Percentiles rank a stretch among this genome's conserved stretches.
phyloP scores from a whole-genome alignment of 2,888 invertebrate species.

The Euzophera pinguis region DNA sequence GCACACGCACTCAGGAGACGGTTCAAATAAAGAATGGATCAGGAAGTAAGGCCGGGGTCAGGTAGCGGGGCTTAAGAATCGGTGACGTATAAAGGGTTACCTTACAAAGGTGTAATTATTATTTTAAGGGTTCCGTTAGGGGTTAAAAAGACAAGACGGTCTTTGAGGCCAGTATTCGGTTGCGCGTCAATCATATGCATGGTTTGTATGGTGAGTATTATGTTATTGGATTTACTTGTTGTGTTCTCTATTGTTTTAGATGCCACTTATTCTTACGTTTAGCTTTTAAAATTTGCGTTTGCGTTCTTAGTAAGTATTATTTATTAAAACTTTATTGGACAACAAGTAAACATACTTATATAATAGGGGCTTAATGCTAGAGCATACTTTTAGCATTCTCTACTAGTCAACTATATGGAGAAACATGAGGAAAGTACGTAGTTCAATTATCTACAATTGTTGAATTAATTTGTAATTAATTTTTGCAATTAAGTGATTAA shows the following conservation, averaged over 20 bases:
- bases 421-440: no score
- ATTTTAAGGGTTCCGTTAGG: slow-evolving; percentile 38
- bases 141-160: slow-evolving; percentile 60
- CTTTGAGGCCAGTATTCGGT: slow-evolving; percentile 46
- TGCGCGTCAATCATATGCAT: slow-evolving; percentile 59
- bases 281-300: no score
- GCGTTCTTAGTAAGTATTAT: no score
- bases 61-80: slow-evolving; percentile 74
- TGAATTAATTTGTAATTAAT: no score
- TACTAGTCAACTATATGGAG: no score
- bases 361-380: no score
- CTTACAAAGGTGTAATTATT: slow-evolving; percentile 72
- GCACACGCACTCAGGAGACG: slow-evolving; percentile 69
- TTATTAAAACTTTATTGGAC: no score
- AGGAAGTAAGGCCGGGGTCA: slow-evolving; percentile 73
- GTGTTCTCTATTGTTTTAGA: not conserved
- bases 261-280: no score
- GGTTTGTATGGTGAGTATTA: slow-evolving; percentile 37
- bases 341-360: no score
- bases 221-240: not conserved
- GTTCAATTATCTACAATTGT: no score
- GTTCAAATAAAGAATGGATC: slow-evolving; percentile 69
- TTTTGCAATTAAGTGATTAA: no score
- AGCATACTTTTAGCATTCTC: no score
- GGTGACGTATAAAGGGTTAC: slow-evolving; percentile 74